Conservation (phyloP, 2,888 invertebrate genomes). For the Abscondita cerata region DNA sequence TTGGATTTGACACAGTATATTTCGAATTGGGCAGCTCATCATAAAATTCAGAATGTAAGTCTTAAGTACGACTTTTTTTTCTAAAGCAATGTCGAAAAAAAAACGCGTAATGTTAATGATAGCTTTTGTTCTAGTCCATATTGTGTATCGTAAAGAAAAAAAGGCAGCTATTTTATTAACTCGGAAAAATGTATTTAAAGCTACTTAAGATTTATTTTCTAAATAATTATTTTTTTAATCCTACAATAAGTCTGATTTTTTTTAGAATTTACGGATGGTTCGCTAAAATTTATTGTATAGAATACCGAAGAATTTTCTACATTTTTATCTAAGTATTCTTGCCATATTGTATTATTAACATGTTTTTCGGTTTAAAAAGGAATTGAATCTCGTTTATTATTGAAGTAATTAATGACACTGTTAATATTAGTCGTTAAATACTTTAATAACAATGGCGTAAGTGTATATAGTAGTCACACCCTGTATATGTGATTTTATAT, state of each 20-base stretch:
- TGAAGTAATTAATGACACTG: not conserved
- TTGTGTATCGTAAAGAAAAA: not conserved
- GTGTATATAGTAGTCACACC: slow-evolving; percentile 8
- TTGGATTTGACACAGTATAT: no score
- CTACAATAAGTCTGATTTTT: slow-evolving; percentile 9
- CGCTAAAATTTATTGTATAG: not conserved
- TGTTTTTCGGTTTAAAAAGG: slow-evolving; percentile 1
- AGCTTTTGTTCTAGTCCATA: slow-evolving; percentile 3
- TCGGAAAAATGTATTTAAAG: not conserved
- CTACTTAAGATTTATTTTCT: slow-evolving; percentile 29
- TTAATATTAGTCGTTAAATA: slow-evolving; percentile 6
- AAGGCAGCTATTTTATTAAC: slow-evolving; percentile 6
- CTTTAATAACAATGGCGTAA: not conserved
- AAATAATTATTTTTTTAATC: slow-evolving; percentile 15
- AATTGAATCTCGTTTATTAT: slow-evolving; percentile 17
- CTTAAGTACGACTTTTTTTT: slow-evolving; percentile 15
- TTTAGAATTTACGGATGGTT: not conserved
- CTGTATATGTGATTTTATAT: slow-evolving; percentile 18
- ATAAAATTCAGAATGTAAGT: slow-evolving; percentile 17
- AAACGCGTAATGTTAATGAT: not conserved
- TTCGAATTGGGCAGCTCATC: no score
- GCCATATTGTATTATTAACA: slow-evolving; percentile 21
- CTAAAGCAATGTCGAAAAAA: no score
- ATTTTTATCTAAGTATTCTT: slow-evolving; percentile 18
- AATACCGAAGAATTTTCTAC: slow-evolving; percentile 10